Base-by-base conservation (phyloP, 2,888 invertebrate species). In the Orthosia gracilis region DNA sequence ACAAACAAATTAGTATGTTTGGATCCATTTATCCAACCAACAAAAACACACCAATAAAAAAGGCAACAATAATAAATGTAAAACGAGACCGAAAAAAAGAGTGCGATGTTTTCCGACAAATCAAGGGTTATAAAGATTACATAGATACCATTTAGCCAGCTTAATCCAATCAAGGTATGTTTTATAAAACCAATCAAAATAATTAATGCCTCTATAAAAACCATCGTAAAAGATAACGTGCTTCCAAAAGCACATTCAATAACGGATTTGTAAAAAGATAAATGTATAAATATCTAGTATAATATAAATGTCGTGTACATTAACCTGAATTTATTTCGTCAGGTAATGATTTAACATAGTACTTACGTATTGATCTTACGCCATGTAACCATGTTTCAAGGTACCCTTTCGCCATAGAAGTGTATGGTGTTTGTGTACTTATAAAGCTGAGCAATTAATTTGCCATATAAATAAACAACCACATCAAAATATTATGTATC, bases 321-420 rank as follows among this genome's bases (percentile, higher is more conserved):
- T 73, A 79, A 83, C 57, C 49, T 70, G 31, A 54, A 68, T 70
- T n/a, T 64, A 67, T 80, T 80, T 71, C 61, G 61, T 54, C 52
- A 71, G 26, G 62, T 61, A 76, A 78, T 55, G 17, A 62, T 78
- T 45, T 45, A 45, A 66, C 31, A 64, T 50, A 31, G 55, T 54
- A 52, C 40, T 40, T 40, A 40, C 40, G 40, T 59, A 26, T 31
- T 57, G 61, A 70, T 63, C 26, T 84, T 84, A 73, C 66, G 69
- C 61, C 84, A 83, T 63, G 26, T 45, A 63, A 63, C 65, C 78
- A 78, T 54, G 31, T 45, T 67, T 75, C 84, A 81, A 84, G 83
- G 82, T 78, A 49, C 50, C 61, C 69, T 80, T 77, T 75, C 77
- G 74, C 66, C 63, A 76, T 81, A 63, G 57, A 62, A 65, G 11